Evolutionary conservation across 2,888 invertebrate species (phyloP).

Genomic region (Junonia oenone): DNA sequence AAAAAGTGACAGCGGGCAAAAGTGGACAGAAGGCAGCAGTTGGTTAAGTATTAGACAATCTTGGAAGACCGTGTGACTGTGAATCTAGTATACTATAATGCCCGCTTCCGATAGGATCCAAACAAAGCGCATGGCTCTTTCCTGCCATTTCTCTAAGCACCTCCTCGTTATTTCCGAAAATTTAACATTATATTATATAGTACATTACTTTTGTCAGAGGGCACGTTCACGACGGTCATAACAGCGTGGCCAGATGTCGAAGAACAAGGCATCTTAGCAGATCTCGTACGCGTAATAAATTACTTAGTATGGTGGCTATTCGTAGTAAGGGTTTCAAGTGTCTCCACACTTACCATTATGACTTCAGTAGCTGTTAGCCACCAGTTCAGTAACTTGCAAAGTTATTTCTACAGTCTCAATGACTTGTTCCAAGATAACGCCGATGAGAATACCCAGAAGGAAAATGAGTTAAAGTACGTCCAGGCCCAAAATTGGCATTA

Average conservation of each 20-base stretch:
- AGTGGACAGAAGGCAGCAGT: too few relatives aligned
- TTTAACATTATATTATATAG: not conserved
- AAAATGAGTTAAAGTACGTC: conserved; percentile 45
- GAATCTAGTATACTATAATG: too few relatives aligned
- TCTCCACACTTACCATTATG: conserved; percentile 37
- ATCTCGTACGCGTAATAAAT: conserved; percentile 31
- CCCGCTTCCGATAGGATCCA: too few relatives aligned
- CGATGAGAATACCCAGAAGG: conserved; percentile 27
- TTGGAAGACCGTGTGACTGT: too few relatives aligned
- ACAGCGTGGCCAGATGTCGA: conserved; percentile 46
- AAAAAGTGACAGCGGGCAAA: too few relatives aligned
- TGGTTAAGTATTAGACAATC: too few relatives aligned
- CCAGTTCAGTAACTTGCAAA: conserved; percentile 47
- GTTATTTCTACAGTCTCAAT: conserved; percentile 45
- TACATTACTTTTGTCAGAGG: conserved; percentile 23
- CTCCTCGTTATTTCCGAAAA: not conserved
- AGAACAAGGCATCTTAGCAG: conserved; percentile 34
- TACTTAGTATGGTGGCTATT: conserved; percentile 46
- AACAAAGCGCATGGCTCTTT: too few relatives aligned
- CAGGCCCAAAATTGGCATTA: conserved; percentile 46
- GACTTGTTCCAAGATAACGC: conserved; percentile 38
- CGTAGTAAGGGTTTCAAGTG: conserved; percentile 32
- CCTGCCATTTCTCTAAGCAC: too few relatives aligned
- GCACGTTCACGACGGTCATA: conserved; percentile 42
- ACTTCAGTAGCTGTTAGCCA: conserved; percentile 40